Percentiles rank a stretch among this genome's conserved stretches.
Evolutionary conservation across 1,140 invertebrate genomes (phyloP).

Genomic region (Eumeta japonica): DNA sequence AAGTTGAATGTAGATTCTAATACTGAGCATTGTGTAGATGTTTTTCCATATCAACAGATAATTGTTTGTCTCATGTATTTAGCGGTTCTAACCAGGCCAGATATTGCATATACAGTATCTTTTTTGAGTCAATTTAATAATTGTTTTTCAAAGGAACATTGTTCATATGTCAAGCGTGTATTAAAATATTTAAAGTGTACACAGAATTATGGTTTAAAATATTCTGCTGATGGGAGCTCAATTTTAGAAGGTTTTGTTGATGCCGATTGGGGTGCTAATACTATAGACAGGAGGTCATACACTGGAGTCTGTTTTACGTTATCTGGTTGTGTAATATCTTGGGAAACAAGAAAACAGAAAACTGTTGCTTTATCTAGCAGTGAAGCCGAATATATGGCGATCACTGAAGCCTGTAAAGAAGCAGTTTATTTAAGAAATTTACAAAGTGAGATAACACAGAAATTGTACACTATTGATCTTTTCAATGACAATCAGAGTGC

Average conservation of each 20-base stretch:
- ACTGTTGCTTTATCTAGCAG: no score
- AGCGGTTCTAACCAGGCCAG: slow-evolving; percentile 37
- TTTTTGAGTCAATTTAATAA: slow-evolving; percentile 38
- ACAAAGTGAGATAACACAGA: background rate
- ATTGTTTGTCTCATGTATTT: no score
- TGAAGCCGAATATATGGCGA: no score
- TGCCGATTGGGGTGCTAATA: background rate
- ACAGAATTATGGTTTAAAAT: no score
- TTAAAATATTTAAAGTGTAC: no score
- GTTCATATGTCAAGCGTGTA: no score
- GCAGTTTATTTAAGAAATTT: slow-evolving; percentile 1
- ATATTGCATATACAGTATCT: slow-evolving; percentile 43
- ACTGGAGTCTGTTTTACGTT: background rate
- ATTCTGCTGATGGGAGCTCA: no score
- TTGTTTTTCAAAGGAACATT: no score
- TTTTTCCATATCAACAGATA: slow-evolving; percentile 24
- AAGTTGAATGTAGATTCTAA: background rate
- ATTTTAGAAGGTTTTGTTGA: background rate
- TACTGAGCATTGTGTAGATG: background rate
- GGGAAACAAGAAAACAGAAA: slow-evolving; percentile 1
- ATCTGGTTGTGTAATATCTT: no score
- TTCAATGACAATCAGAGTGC: slow-evolving; percentile 3
- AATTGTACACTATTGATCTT: slow-evolving; percentile 2
- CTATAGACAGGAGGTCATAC: background rate
- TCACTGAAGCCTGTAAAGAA: no score